phyloP scores from a whole-genome alignment of 2,888 invertebrate genomes.

The Amphimallon solstitiale region DNA sequence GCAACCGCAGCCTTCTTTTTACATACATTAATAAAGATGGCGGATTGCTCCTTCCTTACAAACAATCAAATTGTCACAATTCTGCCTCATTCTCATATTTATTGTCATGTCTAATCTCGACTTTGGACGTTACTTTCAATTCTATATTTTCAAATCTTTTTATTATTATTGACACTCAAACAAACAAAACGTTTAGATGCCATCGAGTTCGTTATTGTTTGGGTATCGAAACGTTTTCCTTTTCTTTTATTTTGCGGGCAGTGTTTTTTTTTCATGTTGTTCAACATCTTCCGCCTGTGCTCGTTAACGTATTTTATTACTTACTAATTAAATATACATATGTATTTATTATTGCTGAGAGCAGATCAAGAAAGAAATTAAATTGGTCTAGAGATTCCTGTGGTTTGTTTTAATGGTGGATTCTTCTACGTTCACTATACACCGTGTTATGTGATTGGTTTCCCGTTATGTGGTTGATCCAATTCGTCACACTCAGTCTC shows the following conservation, averaged over 20 bases:
- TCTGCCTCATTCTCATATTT: conserved; percentile 60
- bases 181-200: conserved; percentile 39
- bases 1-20: conserved; percentile 9
- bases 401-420: conserved; percentile 31
- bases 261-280: conserved; percentile 37
- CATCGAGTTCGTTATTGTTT: conserved; percentile 10
- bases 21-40: conserved; percentile 45
- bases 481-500: conserved; percentile 49
- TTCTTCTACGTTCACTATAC: conserved; percentile 1
- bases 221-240: neutral
- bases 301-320: neutral
- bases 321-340: neutral
- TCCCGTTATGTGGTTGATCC: conserved; percentile 36
- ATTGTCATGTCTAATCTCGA: conserved; percentile 59
- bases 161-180: conserved; percentile 43
- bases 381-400: conserved; percentile 21
- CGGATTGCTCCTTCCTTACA: conserved; percentile 28
- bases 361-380: conserved; percentile 35
- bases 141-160: conserved; percentile 36
- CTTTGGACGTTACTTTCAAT: conserved; percentile 47
- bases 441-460: conserved; percentile 38
- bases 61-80: conserved; percentile 46
- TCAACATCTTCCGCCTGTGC: neutral
- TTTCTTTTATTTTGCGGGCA: conserved; percentile 40
- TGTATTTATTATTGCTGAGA: conserved; percentile 45